phyloP scores from a whole-genome alignment of 1,140 invertebrate species.

The Carcinoscorpius rotundicauda region DNA sequence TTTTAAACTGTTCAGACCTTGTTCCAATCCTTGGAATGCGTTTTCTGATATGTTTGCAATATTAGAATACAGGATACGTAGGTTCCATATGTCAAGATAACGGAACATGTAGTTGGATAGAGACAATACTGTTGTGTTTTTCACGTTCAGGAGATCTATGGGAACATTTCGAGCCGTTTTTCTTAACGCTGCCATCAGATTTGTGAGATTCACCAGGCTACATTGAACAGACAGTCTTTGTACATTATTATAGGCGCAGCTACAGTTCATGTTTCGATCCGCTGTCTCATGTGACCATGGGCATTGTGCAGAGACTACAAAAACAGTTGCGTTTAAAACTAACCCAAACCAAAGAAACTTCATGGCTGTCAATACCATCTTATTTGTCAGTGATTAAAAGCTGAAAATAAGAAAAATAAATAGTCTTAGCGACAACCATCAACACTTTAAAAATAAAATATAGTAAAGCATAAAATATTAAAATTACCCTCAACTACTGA shows the following conservation, averaged over 20 bases:
- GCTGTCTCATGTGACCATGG: conserved; percentile 58
- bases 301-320: no score
- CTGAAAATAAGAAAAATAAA: no score
- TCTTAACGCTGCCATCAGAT: conserved; percentile 51
- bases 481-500: no score
- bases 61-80: conserved; percentile 71
- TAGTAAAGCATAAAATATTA: no score
- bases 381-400: no score
- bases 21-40: conserved; percentile 62
- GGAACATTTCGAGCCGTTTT: conserved; percentile 41
- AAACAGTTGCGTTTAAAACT: no score
- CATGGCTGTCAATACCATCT: no score
- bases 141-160: conserved; percentile 74
- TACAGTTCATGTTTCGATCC: conserved; percentile 68
- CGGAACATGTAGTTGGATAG: conserved; percentile 52
- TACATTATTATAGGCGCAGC: conserved; percentile 71
- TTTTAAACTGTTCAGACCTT: conserved; percentile 68
- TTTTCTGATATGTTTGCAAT: conserved; percentile 54
- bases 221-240: conserved; percentile 75
- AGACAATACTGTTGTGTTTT: conserved; percentile 60
- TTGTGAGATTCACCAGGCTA: conserved; percentile 66
- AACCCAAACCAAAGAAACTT: no score
- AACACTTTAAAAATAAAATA: no score
- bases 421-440: no score
- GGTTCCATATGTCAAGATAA: conserved; percentile 54